Evolutionary conservation across 1,140 invertebrate genomes (phyloP).

Genomic region (Brachystomella parvula): DNA sequence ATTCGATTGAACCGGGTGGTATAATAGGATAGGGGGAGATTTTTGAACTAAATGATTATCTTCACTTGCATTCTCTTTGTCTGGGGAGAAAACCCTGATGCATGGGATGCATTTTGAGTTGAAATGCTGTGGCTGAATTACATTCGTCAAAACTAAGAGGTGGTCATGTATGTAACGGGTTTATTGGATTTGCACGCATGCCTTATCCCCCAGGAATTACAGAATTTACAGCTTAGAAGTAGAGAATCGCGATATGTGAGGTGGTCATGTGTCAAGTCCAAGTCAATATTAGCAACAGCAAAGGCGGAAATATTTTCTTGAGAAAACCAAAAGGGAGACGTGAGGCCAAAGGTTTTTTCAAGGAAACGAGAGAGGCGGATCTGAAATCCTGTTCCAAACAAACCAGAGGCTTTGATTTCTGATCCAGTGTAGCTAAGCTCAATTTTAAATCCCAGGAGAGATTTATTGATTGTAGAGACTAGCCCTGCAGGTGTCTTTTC

Average conservation of each 20-base stretch:
- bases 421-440: not conserved
- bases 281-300: not conserved
- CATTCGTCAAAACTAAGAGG: not conserved
- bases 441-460: not conserved
- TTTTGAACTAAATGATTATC: not conserved
- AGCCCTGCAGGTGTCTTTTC: not conserved
- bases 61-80: not conserved
- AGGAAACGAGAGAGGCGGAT: not conserved
- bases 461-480: not conserved
- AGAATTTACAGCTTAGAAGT: too few species aligned
- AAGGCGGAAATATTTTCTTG: not conserved
- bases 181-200: too few species aligned
- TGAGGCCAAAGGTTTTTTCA: not conserved
- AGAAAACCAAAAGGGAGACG: not conserved
- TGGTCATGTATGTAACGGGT: not conserved
- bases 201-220: too few species aligned
- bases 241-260: too few species aligned
- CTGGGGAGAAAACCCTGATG: not conserved
- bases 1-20: not conserved
- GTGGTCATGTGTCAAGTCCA: not conserved
- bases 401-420: not conserved
- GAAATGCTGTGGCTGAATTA: not conserved
- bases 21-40: not conserved
- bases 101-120: not conserved
- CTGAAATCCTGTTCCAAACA: not conserved